These are phyloP conservation scores for Epinotia nisella DNA, from an alignment of 2,888 invertebrate genomes.

Conservation along the genomic window DNA sequence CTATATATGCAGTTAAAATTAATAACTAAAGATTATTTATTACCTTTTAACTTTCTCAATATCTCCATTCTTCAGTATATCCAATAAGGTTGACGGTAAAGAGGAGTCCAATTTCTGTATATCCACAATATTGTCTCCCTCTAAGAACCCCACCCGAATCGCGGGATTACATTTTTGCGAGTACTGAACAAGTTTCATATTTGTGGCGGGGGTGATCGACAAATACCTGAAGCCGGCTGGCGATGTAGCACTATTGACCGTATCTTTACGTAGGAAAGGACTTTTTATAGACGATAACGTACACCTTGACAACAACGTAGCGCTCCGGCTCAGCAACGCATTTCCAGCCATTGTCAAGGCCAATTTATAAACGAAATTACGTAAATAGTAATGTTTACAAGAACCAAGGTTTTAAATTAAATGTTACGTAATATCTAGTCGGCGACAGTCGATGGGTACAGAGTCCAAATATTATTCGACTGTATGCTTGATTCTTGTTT, in stretches of 20 bases:
- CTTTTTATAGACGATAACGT: constrained; percentile 61
- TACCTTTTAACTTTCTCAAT: constrained; percentile 68
- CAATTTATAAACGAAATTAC: constrained; percentile 46
- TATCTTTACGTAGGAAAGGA: constrained; percentile 51
- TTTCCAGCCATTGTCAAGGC: constrained; percentile 60
- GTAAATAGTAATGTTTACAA: constrained; percentile 47
- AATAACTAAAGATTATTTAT: constrained; percentile 50
- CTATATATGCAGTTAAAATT: not conserved
- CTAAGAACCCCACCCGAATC: constrained; percentile 88
- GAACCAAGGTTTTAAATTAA: constrained; percentile 6
- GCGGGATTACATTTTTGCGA: constrained; percentile 81
- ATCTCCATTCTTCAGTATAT: constrained; percentile 71
- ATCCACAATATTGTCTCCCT: constrained; percentile 87
- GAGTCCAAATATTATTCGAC: not conserved
- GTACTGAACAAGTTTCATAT: constrained; percentile 91
- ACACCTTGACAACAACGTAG: constrained; percentile 47
- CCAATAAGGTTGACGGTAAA: constrained; percentile 72
- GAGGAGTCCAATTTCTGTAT: constrained; percentile 85
- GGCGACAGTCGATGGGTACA: not conserved
- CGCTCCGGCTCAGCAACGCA: constrained; percentile 47
- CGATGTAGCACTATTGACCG: constrained; percentile 48
- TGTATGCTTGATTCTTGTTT: not conserved
- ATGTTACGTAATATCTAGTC: constrained; percentile 48
- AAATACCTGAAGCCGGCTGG: constrained; percentile 53
- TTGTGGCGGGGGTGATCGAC: constrained; percentile 61